Evolutionary conservation across 2,797 vertebrate genomes (phyloP).

Genomic region (Sebastiscus tertius): DNA sequence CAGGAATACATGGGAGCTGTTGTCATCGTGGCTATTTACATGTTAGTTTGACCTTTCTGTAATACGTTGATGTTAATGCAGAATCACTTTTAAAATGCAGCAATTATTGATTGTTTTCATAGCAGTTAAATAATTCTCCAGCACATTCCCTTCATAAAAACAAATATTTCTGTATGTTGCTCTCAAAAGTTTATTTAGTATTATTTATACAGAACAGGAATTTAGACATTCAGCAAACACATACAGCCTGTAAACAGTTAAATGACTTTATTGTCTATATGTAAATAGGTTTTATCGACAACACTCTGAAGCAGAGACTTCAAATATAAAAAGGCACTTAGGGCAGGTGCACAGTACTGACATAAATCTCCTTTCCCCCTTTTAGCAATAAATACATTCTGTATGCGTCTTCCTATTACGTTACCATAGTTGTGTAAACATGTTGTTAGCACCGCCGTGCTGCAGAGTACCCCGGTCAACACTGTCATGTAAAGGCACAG

Average conservation of each 20-base stretch:
- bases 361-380: slow-evolving; percentile 40
- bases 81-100: slow-evolving; percentile 2
- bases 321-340: slow-evolving; percentile 75
- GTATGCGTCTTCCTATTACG: slow-evolving; percentile 48
- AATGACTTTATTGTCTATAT: slow-evolving; percentile 32
- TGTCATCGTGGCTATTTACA: neutral
- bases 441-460: slow-evolving; percentile 44
- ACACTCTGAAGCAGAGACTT: slow-evolving; percentile 45
- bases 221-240: slow-evolving; percentile 42
- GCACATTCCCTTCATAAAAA: neutral
- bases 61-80: neutral
- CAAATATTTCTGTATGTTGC: neutral
- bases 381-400: slow-evolving; percentile 76
- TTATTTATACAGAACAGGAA: slow-evolving; percentile 54
- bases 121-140: neutral
- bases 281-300: slow-evolving; percentile 53
- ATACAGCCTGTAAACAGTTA: slow-evolving; percentile 51
- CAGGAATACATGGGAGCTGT: neutral
- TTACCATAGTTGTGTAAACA: slow-evolving; percentile 80
- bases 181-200: slow-evolving; percentile 62
- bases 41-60: neutral
- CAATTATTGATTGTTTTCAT: neutral
- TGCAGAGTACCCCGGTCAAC: slow-evolving; percentile 41
- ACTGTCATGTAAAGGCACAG: slow-evolving; percentile 55
- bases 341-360: slow-evolving; percentile 49